Percentiles rank a stretch among this genome's conserved stretches.
Conservation (phyloP, 2,797 vertebrate genomes). For the Esox lucius region DNA sequence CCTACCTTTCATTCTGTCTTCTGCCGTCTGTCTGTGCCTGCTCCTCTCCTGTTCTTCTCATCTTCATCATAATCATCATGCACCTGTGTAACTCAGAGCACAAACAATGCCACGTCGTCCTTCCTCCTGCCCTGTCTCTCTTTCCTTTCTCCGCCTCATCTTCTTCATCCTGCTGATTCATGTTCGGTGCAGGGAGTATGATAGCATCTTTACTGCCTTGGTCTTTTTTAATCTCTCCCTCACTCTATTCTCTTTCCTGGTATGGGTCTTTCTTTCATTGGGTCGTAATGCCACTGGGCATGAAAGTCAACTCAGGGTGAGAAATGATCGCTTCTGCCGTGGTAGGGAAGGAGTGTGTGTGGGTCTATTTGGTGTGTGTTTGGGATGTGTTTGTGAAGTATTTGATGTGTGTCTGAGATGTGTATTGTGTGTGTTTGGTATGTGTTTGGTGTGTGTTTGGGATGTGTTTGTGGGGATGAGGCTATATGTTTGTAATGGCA, state of each 20-base stretch:
- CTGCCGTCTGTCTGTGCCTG: no score
- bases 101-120: background rate
- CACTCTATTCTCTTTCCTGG: no score
- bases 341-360: background rate
- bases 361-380: background rate
- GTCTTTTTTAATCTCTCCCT: background rate
- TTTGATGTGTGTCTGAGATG: no score
- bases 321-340: slow-evolving; percentile 16
- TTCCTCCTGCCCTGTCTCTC: background rate
- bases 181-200: slow-evolving; percentile 4
- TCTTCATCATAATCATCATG: no score
- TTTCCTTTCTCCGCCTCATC: background rate
- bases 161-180: background rate
- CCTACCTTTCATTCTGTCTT: no score
- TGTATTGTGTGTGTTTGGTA: no score
- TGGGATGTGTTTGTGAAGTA: no score
- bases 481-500: no score
- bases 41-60: no score
- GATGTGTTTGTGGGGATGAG: background rate
- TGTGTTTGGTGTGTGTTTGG: background rate
- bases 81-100: no score
- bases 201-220: slow-evolving; percentile 4
- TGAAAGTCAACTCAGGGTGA: slow-evolving; percentile 32
- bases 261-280: background rate
- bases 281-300: slow-evolving; percentile 16